Conservation (phyloP, 2,113 vertebrate genomes). For the Pavo muticus region DNA sequence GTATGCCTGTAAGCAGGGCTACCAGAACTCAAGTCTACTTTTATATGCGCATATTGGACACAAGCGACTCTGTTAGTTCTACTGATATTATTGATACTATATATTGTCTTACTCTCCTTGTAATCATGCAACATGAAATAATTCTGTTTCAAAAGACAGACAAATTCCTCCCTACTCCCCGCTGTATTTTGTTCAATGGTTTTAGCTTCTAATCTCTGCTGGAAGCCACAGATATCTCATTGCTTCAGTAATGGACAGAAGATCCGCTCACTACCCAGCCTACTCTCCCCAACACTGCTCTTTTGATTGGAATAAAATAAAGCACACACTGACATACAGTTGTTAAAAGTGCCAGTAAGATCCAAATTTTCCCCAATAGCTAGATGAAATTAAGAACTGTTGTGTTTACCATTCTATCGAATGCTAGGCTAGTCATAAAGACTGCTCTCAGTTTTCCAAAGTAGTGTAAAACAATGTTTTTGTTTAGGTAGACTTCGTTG, state of each 20-base stretch:
- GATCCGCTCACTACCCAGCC: background rate
- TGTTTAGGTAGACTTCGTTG: background rate
- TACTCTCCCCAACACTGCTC: background rate
- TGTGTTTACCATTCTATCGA: background rate
- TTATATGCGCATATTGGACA: background rate
- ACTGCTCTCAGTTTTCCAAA: background rate
- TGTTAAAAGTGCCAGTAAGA: background rate
- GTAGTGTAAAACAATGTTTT: background rate
- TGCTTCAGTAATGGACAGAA: background rate
- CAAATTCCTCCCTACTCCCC: background rate
- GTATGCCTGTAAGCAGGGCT: background rate
- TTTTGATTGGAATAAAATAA: background rate
- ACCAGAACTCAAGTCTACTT: background rate
- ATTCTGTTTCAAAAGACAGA: background rate
- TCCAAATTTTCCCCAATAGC: background rate
- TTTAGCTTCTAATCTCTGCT: background rate
- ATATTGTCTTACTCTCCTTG: background rate
- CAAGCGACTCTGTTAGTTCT: background rate
- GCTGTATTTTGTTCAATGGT: background rate
- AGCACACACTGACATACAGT: accelerated
- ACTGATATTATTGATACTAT: background rate
- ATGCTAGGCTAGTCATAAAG: background rate
- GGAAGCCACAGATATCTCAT: background rate
- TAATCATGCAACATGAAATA: background rate
- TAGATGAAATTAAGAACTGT: background rate